Evolutionary conservation across 2,888 invertebrate species (phyloP).

Genomic region (Protophormia terraenovae): DNA sequence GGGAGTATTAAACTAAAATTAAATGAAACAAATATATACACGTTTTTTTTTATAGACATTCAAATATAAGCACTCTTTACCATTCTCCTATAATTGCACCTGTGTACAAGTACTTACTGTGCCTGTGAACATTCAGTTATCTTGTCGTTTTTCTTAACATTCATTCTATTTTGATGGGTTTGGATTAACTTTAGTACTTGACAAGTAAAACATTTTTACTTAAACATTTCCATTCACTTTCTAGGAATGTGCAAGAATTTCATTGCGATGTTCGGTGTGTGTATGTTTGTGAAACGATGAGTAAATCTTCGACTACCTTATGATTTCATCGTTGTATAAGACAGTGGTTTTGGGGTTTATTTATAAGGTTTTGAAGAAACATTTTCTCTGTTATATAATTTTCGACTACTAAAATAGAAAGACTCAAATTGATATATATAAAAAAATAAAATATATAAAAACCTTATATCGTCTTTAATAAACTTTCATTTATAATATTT

Average conservation of each 20-base stretch:
- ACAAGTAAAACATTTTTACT: conserved; percentile 73
- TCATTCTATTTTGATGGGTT: conserved; percentile 72
- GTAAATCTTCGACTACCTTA: background rate
- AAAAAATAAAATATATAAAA: too few species aligned
- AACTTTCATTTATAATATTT: too few species aligned
- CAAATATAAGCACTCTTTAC: background rate
- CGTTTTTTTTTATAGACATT: background rate
- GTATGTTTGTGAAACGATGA: background rate
- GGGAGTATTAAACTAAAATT: conserved; percentile 2
- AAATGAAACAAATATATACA: background rate
- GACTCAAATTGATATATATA: too few species aligned
- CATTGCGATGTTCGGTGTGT: background rate
- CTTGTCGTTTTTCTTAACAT: conserved; percentile 40
- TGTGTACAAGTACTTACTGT: conserved; percentile 26
- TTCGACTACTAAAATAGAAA: too few species aligned
- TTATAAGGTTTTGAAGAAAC: too few species aligned
- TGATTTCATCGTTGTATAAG: background rate
- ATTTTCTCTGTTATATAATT: background rate
- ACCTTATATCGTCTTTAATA: too few species aligned
- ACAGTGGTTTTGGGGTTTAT: conserved; percentile 28
- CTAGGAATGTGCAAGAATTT: conserved; percentile 46
- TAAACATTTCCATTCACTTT: conserved; percentile 37
- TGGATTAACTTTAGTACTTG: conserved; percentile 77
- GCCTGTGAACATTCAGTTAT: conserved; percentile 31
- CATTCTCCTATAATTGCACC: conserved; percentile 45